A percentile compares a stretch with the other conserved stretches of the same genome.
Evolutionary conservation across 64 coral and sea anemone genomes (phyloP).

Genomic region (Trachythela sp.): DNA sequence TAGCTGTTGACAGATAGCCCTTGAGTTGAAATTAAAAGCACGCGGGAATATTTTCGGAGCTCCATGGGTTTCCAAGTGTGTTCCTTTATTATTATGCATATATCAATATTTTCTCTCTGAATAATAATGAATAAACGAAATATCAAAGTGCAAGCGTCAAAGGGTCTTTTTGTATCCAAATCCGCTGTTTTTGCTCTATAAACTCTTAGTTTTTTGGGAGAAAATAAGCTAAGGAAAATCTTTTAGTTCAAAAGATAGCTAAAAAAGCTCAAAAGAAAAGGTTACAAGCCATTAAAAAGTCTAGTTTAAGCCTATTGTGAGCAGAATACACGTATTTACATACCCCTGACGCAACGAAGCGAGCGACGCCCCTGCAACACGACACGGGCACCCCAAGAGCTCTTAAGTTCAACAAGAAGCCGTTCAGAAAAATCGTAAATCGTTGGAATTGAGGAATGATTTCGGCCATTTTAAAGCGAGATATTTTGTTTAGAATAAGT

Average conservation of each 20-base stretch:
- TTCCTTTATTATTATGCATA: constrained; percentile 1
- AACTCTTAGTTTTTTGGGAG: too few relatives aligned
- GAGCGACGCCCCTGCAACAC: neutral
- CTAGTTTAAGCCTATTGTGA: neutral
- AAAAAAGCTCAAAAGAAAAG: too few relatives aligned
- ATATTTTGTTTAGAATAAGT: too few relatives aligned
- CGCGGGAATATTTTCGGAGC: neutral
- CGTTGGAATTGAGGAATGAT: too few relatives aligned
- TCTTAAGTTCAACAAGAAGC: neutral
- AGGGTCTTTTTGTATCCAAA: neutral
- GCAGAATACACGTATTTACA: neutral
- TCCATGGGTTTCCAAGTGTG: neutral
- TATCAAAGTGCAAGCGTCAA: neutral
- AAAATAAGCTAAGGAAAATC: too few relatives aligned
- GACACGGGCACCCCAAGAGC: neutral
- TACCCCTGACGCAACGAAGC: neutral
- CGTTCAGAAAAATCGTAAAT: too few relatives aligned
- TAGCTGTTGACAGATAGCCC: neutral
- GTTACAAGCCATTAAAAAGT: neutral
- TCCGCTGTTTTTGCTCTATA: too few relatives aligned
- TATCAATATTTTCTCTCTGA: neutral
- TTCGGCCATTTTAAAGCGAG: too few relatives aligned
- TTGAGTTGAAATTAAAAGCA: neutral
- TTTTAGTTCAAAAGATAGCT: too few relatives aligned
- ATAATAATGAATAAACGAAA: neutral